Evolutionary conservation across 2,888 invertebrate species (phyloP), one percentile per base, ranked within the genome.

Genomic region (Dryomyza anilis): DNA sequence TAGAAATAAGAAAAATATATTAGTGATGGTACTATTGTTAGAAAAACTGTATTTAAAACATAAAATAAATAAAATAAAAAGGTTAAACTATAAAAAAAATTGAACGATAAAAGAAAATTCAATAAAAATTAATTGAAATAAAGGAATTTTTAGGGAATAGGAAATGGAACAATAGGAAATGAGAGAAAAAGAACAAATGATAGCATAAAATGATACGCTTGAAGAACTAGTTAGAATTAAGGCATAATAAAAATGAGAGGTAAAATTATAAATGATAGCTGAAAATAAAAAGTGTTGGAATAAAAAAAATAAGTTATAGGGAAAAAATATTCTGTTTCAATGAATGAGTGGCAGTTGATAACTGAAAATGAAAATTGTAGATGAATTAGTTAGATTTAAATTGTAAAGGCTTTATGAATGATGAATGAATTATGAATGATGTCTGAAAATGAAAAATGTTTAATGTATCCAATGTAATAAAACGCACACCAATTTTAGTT

Each of bases 1-100:
- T 57, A 63, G 36, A 53, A 67, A 65, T 48, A 62, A 66, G 64
- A 63, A 29, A 48, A 39, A 53, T 46, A 55, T 62, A 61, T 63
- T 59, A 66, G 39, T 64, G 16, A 14, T 33, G 33, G 30, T 59
- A 48, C 59, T 27, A 30, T n/a, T n/a, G n/a, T n/a, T n/a, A 53
- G 16, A 56, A 29, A 52, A 10, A 50, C 21, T 2, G 14, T 4
- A 10, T 3, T n/a, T 5, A 19, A 19, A 50, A 14, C 12, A 27
- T 25, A 50, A 2, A 21, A 1, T 4, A 50, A 27, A 50, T 14
- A 25, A 50, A 27, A 19, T 21, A 1, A 8, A 46, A 8, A 46
- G 36, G 8, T 8, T 7, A 46, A 5, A 21, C 4, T 4, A 21
- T 46, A 21, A 7, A 46, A 46, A 21, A 2, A 12, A n/a, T 19